Percentiles rank a stretch among this genome's conserved stretches.
Evolutionary conservation across 1,140 invertebrate species (phyloP).

Genomic region (Panagrolaimus sp.): DNA sequence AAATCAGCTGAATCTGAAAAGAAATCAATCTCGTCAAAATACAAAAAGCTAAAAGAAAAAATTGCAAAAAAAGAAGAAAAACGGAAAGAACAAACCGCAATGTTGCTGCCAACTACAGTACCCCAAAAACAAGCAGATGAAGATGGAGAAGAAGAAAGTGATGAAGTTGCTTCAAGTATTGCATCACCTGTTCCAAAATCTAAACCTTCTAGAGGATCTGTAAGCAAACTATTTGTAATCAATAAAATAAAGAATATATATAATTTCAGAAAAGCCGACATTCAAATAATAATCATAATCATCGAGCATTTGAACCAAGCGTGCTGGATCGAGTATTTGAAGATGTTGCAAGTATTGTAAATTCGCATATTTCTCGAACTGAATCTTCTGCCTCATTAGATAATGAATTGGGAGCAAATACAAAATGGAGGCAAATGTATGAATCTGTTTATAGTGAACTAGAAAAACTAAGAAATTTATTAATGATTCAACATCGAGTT

Average conservation of each 20-base stretch:
- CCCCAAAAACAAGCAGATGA: not conserved
- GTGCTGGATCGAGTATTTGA: conserved; percentile 46
- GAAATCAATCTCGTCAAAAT: not conserved
- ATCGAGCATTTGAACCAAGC: not conserved
- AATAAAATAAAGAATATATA: conserved; percentile 1
- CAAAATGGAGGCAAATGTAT: conserved; percentile 54
- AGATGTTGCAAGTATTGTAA: conserved; percentile 45
- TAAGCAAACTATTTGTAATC: too few species aligned
- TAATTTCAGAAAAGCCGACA: too few species aligned
- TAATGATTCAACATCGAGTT: conserved; percentile 48
- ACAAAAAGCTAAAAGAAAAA: conserved; percentile 1
- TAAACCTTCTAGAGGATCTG: too few species aligned
- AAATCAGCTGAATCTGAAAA: not conserved
- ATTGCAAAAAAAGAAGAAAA: not conserved
- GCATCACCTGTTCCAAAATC: not conserved
- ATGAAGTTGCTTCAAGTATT: not conserved
- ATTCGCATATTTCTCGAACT: conserved; percentile 29
- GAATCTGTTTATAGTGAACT: conserved; percentile 51
- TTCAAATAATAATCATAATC: not conserved
- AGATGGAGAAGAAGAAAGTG: not conserved
- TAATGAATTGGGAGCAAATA: conserved; percentile 13
- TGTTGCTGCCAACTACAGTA: not conserved
- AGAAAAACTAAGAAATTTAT: conserved; percentile 48
- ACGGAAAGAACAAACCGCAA: not conserved
- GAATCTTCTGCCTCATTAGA: conserved; percentile 17